phyloP scores from a whole-genome alignment of 1,140 invertebrate species.

The Acromyrmex echinatior region DNA sequence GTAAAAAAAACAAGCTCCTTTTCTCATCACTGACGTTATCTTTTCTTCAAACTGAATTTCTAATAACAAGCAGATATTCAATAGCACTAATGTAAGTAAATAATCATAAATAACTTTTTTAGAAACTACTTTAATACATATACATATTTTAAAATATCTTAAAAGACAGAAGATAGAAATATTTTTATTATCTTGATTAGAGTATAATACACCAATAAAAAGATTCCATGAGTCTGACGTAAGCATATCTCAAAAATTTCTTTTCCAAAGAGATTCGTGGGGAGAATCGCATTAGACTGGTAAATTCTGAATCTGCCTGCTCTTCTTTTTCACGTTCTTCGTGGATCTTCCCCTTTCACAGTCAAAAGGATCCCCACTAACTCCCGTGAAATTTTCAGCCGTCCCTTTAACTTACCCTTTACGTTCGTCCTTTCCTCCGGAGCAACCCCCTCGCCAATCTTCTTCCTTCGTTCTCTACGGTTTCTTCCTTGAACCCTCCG shows the following conservation, averaged over 20 bases:
- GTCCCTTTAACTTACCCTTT: constrained; percentile 44
- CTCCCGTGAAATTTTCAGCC: constrained; percentile 55
- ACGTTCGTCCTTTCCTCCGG: constrained; percentile 8
- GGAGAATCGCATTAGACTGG: constrained; percentile 80
- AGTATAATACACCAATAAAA: constrained; percentile 54
- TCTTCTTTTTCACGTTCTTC: constrained; percentile 29
- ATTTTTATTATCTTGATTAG: constrained; percentile 5
- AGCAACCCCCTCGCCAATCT: constrained; percentile 48
- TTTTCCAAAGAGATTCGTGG: constrained; percentile 62
- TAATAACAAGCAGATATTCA: not conserved
- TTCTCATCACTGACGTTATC: not conserved
- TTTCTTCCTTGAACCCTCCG: constrained; percentile 52
- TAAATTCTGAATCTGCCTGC: constrained; percentile 78
- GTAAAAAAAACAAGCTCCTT: no score
- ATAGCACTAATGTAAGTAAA: not conserved
- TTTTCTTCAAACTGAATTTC: not conserved
- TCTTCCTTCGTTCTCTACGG: constrained; percentile 23
- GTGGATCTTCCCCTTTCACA: constrained; percentile 45
- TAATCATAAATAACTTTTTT: not conserved
- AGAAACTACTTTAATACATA: not conserved
- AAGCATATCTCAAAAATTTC: constrained; percentile 68
- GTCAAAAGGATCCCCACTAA: constrained; percentile 35
- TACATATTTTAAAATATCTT: not conserved
- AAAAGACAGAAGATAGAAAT: not conserved
- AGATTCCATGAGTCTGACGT: constrained; percentile 71